phyloP scores from a whole-genome alignment of 2,113 vertebrate genomes.

The Miniopterus natalensis region DNA sequence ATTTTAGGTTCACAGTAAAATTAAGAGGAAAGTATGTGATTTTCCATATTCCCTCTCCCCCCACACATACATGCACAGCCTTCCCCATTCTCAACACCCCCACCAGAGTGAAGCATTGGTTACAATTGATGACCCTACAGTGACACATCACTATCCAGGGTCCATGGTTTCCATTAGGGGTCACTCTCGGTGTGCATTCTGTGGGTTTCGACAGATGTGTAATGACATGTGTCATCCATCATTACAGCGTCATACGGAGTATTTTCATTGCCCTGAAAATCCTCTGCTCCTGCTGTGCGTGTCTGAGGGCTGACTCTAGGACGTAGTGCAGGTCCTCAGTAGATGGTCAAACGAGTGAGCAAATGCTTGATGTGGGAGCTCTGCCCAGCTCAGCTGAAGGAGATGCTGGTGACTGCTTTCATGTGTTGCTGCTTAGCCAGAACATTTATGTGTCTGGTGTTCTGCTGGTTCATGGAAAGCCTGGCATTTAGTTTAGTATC shows the following conservation, averaged over 20 bases:
- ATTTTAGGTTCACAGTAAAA: not conserved
- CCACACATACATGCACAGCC: too few relatives aligned
- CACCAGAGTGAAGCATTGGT: rapidly evolving
- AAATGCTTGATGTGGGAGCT: rapidly evolving
- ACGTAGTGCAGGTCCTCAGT: rapidly evolving
- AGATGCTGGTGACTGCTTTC: rapidly evolving
- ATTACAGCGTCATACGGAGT: rapidly evolving
- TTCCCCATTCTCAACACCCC: rapidly evolving
- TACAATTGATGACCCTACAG: not conserved
- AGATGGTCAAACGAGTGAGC: rapidly evolving
- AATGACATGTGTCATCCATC: rapidly evolving
- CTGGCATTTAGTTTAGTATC: not conserved
- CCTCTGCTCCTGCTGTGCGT: not conserved
- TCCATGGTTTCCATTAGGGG: rapidly evolving
- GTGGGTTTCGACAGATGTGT: not conserved
- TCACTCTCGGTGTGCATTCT: rapidly evolving
- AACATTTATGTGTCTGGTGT: not conserved
- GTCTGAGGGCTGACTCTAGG: not conserved
- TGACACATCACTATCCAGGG: not conserved
- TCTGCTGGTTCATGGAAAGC: rapidly evolving
- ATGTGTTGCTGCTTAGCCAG: rapidly evolving
- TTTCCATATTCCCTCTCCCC: not conserved
- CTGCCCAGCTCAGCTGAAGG: rapidly evolving
- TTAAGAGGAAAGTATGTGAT: not conserved
- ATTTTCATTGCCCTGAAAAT: rapidly evolving